These are phyloP conservation scores for Philonicus albiceps DNA, from an alignment of 2,888 invertebrate genomes.

Conservation along the genomic window DNA sequence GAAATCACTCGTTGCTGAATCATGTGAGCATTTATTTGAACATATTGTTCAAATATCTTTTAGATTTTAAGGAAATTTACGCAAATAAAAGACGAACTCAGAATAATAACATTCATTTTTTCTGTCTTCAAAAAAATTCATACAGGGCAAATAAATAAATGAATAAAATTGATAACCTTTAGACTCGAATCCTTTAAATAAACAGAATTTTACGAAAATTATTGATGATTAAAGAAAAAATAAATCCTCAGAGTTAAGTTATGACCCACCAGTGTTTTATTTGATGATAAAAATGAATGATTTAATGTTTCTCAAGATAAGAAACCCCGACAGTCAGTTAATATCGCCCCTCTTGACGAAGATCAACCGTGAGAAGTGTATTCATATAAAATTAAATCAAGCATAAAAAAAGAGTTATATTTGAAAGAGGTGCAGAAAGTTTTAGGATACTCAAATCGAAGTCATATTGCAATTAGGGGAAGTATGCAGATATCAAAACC, in stretches of 20 bases:
- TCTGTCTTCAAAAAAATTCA: neutral
- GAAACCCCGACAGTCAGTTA: neutral
- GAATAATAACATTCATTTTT: neutral
- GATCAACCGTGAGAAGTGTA: neutral
- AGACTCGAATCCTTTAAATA: neutral
- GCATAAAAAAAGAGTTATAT: neutral
- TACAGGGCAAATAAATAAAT: too few relatives aligned
- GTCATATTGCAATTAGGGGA: neutral
- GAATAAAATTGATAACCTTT: neutral
- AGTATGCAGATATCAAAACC: neutral
- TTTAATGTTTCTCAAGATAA: neutral
- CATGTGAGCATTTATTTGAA: constrained; percentile 10
- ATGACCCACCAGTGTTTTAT: neutral
- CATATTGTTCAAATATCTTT: constrained; percentile 36
- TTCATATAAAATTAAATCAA: neutral
- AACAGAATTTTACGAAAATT: neutral
- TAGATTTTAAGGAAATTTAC: neutral
- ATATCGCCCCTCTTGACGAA: neutral
- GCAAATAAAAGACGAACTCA: neutral
- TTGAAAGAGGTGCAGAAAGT: neutral
- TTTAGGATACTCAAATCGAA: neutral
- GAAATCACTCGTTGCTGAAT: neutral
- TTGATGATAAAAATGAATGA: neutral
- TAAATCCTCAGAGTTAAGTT: neutral
- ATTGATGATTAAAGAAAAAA: neutral